Evolutionary conservation across 1,140 invertebrate species (phyloP), one percentile per base, ranked within the genome.

Genomic region (Bombus affinis): DNA sequence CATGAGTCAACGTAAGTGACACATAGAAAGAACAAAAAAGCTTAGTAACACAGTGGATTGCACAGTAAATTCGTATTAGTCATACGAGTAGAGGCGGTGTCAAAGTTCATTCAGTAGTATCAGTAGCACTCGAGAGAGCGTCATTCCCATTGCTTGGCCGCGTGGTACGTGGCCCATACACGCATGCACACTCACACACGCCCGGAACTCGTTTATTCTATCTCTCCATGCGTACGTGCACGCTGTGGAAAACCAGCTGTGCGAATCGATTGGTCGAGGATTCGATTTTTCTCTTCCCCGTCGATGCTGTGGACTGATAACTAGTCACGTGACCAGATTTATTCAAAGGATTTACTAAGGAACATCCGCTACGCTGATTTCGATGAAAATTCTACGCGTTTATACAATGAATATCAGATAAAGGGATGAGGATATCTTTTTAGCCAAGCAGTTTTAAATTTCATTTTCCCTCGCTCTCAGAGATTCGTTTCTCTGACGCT

Each of bases 201-300:
- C 3, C 5, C 37, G 32, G 37, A 70, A 72, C 71, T 76, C 85
- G 71, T 81, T 85, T 81, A 85, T 81, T 81, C 79, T 68, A 59
- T 72, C 78, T 68, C 42, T 65, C 70, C 13, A 70, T 72, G 79
- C 57, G 57, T 75, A 83, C 85, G 83, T 72, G 88, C 84, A 28
- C 57, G 70, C 62, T 65, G 83, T 86, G 85, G 84, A 86, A 89
- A 89, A 89, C 88, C 88, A 89, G 88, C 88, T 89, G 88, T 89
- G 84, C 88, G 76, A 86, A 89, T 89, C 88, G 88, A 89, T 89
- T 88, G 87, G 79, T 35, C 53, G 79, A 66, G 44, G 80, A 86
- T 89, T 89, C 88, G 88, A 89, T 89, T 86, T 86, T 86, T 82
- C 70, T 68, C 80, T 65, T 59, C 62, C 10, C 59, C 74, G 53